Base-by-base conservation (phyloP, 2,888 invertebrate genomes). In the Malthinus seriepunctatus region DNA sequence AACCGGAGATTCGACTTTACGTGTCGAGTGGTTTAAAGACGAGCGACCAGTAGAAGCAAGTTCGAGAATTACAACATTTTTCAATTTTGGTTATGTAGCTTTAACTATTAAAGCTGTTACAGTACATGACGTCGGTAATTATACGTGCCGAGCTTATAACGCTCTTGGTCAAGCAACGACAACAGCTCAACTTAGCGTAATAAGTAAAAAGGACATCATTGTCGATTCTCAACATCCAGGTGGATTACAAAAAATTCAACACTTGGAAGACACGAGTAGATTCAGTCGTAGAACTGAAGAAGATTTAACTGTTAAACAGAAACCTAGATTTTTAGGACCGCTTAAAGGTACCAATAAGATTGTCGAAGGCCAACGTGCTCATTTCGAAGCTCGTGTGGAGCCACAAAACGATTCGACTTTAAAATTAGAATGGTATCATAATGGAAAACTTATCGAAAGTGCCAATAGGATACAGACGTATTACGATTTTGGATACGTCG, bases 401-500 rank as follows among this genome's bases (percentile, higher is more conserved):
- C 98, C 97, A 1, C 92, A 95, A 78, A 95, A 91, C 74, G 98
- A 98, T 79, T 85, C 95, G 31, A 90, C 91, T 12, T 89, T 98
- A 89, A 86, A 86, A 72, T 89, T 95, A 62, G 97, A 97, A 80
- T 99, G 98, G 98, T 96, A 94, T 76, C 94, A 94, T 73, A 97
- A 99, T 79, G 97, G 95, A 51, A 89, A 91, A 75, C 88, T 93
- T 62, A 89, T 99, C 59, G 90, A 89, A 73, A 87, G 88, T 60
- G 94, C 94, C 34, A 93, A 91, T 73, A 88, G 97, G 68, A 97
- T 95, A 73, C 95, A 95, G 79, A 94, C 93, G 7, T 93, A 93
- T 75, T 91, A 96, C 71, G 97, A 98, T 78, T 97, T 98, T 80
- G 97, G 97, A 58, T 97, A 96, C 75, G 96, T 97, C 12, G 95